Percentiles rank a stretch among this genome's conserved stretches.
Evolutionary conservation across 2,797 vertebrate genomes (phyloP).

Genomic region (Esox lucius): DNA sequence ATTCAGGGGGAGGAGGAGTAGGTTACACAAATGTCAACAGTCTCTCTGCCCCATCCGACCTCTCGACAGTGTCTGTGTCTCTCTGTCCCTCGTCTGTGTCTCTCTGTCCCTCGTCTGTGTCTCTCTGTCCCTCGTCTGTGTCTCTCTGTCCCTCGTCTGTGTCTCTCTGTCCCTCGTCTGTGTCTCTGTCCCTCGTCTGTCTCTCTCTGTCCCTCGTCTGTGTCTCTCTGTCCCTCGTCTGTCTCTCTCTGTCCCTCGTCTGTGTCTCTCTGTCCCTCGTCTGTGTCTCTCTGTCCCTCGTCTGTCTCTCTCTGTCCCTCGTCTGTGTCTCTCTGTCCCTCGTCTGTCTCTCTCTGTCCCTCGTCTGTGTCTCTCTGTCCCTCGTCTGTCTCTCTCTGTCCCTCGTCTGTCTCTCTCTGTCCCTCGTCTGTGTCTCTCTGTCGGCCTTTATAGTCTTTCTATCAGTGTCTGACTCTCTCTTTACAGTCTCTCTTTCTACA

Average conservation of each 20-base stretch:
- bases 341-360: slow-evolving; percentile 61
- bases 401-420: background rate
- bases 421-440: background rate
- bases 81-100: slow-evolving; percentile 62
- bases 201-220: too few species aligned
- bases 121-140: background rate
- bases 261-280: slow-evolving; percentile 64
- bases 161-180: slow-evolving; percentile 70
- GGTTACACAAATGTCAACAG: slow-evolving; percentile 80
- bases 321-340: slow-evolving; percentile 45
- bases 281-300: background rate
- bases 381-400: slow-evolving; percentile 48
- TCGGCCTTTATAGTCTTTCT: slow-evolving; percentile 59
- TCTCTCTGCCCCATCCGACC: slow-evolving; percentile 9
- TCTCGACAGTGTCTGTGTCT: background rate
- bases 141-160: too few species aligned
- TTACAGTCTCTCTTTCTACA: slow-evolving; percentile 25
- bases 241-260: background rate
- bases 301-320: background rate
- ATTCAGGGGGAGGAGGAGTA: slow-evolving; percentile 63
- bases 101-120: background rate
- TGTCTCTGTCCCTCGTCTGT: slow-evolving; percentile 64
- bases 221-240: too few species aligned
- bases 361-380: slow-evolving; percentile 56
- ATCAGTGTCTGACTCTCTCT: background rate